Percentiles rank a stretch among this genome's conserved stretches.
Evolutionary conservation across 1,140 invertebrate genomes (phyloP).

Genomic region (Heliconius eleuchia): DNA sequence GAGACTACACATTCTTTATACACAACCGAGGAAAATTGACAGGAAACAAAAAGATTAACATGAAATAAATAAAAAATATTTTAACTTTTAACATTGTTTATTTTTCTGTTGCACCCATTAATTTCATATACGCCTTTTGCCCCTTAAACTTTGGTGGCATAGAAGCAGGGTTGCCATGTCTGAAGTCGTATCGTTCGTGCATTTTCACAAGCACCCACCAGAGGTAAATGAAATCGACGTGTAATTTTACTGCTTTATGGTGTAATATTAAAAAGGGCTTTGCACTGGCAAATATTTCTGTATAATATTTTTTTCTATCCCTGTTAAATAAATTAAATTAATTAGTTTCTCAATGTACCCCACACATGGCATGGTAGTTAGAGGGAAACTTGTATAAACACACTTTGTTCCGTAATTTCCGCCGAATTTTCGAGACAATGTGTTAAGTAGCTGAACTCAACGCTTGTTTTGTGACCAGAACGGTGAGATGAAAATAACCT

Average conservation of each 20-base stretch:
- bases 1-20: too few relatives aligned
- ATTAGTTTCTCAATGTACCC: too few relatives aligned
- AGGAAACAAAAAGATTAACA: background rate
- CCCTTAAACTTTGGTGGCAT: background rate
- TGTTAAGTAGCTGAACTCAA: background rate
- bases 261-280: constrained; percentile 42
- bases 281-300: background rate
- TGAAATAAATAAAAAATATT: background rate
- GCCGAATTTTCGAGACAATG: background rate
- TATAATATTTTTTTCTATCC: background rate
- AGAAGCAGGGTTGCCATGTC: constrained; percentile 14
- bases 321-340: background rate
- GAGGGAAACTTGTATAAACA: background rate
- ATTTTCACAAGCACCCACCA: constrained; percentile 49
- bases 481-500: too few relatives aligned
- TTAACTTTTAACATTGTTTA: background rate
- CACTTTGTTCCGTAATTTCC: background rate
- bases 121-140: background rate
- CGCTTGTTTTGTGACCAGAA: background rate
- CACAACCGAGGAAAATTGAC: too few relatives aligned
- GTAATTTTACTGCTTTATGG: constrained; percentile 46
- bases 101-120: background rate
- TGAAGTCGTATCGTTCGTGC: constrained; percentile 39
- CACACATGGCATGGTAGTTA: background rate
- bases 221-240: constrained; percentile 50